Evolutionary conservation across 1,140 invertebrate genomes (phyloP).

Genomic region (Cotesia glomerata): DNA sequence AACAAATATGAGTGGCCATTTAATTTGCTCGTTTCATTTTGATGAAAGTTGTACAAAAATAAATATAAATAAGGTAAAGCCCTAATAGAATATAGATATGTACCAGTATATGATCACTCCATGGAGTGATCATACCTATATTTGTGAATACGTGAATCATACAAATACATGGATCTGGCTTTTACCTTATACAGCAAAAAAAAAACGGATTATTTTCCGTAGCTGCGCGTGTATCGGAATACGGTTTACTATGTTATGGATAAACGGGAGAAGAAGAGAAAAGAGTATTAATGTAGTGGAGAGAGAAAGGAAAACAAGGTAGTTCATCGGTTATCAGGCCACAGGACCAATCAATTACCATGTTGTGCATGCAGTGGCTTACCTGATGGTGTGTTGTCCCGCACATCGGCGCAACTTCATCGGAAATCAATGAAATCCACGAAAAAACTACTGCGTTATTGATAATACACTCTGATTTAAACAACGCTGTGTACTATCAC

Average conservation of each 20-base stretch:
- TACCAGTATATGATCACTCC: no score
- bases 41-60: slow-evolving; percentile 9
- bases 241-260: background rate
- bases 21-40: slow-evolving; percentile 6
- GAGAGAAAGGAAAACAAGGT: slow-evolving; percentile 17
- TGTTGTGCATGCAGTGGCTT: slow-evolving; percentile 22
- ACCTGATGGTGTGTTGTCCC: slow-evolving; percentile 1
- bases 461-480: slow-evolving; percentile 33
- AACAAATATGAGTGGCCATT: background rate
- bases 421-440: slow-evolving; percentile 33
- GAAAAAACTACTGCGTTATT: slow-evolving; percentile 32
- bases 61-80: slow-evolving; percentile 6
- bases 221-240: slow-evolving; percentile 7
- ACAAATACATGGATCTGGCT: no score
- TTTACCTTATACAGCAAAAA: background rate
- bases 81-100: no score
- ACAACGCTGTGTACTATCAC: slow-evolving; percentile 23
- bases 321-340: slow-evolving; percentile 26
- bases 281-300: background rate
- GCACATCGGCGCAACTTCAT: slow-evolving; percentile 24
- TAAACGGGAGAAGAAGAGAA: background rate
- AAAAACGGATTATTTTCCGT: slow-evolving; percentile 13
- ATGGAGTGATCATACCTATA: no score
- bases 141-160: no score
- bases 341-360: slow-evolving; percentile 34